These are phyloP conservation scores for Hecatera dysodea DNA, from an alignment of 2,888 invertebrate genomes.

Conservation along the genomic window DNA sequence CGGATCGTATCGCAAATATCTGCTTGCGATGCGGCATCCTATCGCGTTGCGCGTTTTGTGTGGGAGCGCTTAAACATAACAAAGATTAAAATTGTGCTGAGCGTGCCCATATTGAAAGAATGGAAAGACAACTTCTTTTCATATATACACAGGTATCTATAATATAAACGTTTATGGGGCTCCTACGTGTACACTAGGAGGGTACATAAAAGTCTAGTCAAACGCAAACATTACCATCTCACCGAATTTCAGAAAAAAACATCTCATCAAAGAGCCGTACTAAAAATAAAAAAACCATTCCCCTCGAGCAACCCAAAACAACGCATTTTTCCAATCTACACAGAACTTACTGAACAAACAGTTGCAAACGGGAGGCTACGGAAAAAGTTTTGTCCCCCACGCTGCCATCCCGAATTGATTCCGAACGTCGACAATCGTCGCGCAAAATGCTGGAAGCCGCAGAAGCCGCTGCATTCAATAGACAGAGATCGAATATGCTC, in stretches of 20 bases:
- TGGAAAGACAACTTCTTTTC: not conserved
- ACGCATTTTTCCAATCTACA: conserved; percentile 31
- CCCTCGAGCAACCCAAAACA: conserved; percentile 25
- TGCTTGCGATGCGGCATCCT: too few species aligned
- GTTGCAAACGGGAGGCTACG: conserved; percentile 25
- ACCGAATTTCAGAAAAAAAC: not conserved
- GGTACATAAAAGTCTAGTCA: not conserved
- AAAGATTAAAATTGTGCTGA: too few species aligned
- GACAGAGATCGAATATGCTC: conserved; percentile 6
- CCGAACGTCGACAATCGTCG: conserved; percentile 4
- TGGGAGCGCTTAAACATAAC: too few species aligned
- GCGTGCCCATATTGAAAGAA: too few species aligned
- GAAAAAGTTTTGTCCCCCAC: conserved; percentile 13
- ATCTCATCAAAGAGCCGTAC: not conserved
- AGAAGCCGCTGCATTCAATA: conserved; percentile 48
- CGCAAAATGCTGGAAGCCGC: conserved; percentile 18
- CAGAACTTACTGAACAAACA: conserved; percentile 45
- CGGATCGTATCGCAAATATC: too few species aligned
- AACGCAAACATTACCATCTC: not conserved
- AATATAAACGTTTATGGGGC: too few species aligned
- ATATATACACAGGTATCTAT: too few species aligned
- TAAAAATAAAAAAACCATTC: not conserved
- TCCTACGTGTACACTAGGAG: too few species aligned
- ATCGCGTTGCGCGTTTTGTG: too few species aligned
- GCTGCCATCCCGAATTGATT: conserved; percentile 46